Evolutionary conservation across 2,797 vertebrate species (phyloP).

Genomic region (Dryobates pubescens): DNA sequence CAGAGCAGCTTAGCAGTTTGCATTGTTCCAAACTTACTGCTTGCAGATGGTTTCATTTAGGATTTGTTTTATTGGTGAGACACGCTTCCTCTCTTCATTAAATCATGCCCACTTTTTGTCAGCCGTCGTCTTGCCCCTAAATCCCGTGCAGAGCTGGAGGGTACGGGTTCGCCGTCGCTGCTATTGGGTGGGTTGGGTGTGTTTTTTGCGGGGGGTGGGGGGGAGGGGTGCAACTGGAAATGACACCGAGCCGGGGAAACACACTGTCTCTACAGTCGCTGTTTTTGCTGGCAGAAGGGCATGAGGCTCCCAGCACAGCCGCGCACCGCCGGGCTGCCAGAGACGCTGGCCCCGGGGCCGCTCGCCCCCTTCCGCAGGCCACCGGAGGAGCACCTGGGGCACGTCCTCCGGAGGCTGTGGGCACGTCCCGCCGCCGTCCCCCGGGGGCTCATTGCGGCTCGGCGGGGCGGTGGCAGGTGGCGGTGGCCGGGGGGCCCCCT

Average conservation of each 20-base stretch:
- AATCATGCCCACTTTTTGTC: conserved; percentile 33
- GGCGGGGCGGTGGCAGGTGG: background rate
- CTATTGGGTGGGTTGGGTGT: background rate
- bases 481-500: background rate
- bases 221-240: background rate
- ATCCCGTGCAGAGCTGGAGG: background rate
- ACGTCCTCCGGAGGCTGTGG: background rate
- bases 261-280: background rate
- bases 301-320: background rate
- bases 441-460: background rate
- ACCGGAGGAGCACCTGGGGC: background rate
- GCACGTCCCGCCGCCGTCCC: background rate
- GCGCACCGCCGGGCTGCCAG: background rate
- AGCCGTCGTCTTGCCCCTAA: background rate
- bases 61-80: conserved; percentile 42
- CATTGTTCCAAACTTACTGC: conserved; percentile 31
- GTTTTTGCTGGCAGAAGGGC: background rate
- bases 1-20: background rate
- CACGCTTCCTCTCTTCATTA: conserved; percentile 37
- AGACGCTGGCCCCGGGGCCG: background rate
- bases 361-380: background rate
- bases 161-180: background rate
- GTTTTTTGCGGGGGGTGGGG: background rate
- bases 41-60: conserved; percentile 47
- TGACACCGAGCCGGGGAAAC: background rate